These are phyloP conservation scores for Cherax quadricarinatus DNA, from an alignment of 1,140 invertebrate species.

Conservation along the genomic window DNA sequence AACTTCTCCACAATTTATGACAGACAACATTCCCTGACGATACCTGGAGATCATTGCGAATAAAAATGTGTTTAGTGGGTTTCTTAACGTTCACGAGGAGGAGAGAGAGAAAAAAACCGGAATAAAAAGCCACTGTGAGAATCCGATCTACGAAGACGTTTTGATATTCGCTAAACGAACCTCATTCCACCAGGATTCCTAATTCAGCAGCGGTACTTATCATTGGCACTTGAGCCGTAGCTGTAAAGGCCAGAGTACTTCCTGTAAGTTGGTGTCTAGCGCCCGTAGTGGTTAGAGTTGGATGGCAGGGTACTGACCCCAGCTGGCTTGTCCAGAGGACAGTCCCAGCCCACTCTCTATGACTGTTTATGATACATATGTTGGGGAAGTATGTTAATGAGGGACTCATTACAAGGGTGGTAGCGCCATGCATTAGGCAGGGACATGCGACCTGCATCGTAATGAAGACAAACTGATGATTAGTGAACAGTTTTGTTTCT, in stretches of 20 bases:
- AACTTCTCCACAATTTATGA: slow-evolving; percentile 5
- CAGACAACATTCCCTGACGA: slow-evolving; percentile 6
- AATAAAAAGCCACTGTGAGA: slow-evolving; percentile 28
- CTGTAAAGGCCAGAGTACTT: background rate
- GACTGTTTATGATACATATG: slow-evolving; percentile 69
- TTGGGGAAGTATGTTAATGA: slow-evolving; percentile 66
- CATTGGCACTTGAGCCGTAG: background rate
- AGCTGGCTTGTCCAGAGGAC: background rate
- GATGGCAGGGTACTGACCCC: slow-evolving; percentile 8
- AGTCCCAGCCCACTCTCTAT: slow-evolving; percentile 54
- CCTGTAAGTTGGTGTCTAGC: background rate
- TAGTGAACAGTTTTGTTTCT: slow-evolving; percentile 15
- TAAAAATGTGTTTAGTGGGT: slow-evolving; percentile 34
- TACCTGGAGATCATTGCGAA: slow-evolving; percentile 21
- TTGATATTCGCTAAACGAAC: slow-evolving; percentile 59
- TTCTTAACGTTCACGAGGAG: background rate
- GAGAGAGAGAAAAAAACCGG: background rate
- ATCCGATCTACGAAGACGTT: slow-evolving; percentile 43
- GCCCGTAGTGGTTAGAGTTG: background rate
- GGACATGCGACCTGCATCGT: slow-evolving; percentile 41
- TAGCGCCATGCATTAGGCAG: slow-evolving; percentile 66
- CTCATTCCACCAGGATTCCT: slow-evolving; percentile 59
- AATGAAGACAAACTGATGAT: slow-evolving; percentile 52
- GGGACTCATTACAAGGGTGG: slow-evolving; percentile 65
- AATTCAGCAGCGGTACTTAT: background rate